phyloP scores from a whole-genome alignment of 37 sponge, comb jelly and placozoan species.

The Theonella swinhoei region DNA sequence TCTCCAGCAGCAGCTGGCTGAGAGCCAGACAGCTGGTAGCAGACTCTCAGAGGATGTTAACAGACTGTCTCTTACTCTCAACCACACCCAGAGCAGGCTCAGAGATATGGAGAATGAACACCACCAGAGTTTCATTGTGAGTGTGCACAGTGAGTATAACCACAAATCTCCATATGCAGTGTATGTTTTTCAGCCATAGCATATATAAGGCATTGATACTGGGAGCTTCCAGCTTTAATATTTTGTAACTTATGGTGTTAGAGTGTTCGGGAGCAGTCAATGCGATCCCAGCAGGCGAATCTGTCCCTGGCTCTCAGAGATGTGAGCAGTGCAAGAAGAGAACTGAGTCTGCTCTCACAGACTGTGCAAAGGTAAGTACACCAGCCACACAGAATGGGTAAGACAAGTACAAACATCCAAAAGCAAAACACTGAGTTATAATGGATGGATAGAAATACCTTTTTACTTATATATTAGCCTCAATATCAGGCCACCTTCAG shows the following conservation, averaged over 20 bases:
- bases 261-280: background rate
- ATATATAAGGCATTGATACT: background rate
- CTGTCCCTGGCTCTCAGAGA: background rate
- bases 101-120: slow-evolving; percentile 36
- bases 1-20: slow-evolving; percentile 55
- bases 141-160: background rate
- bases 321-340: background rate
- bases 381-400: background rate
- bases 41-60: slow-evolving; percentile 50
- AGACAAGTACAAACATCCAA: too few species aligned
- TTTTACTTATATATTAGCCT: too few species aligned
- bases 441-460: too few species aligned
- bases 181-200: background rate
- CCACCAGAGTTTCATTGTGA: slow-evolving; percentile 26
- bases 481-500: too few species aligned
- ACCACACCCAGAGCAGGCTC: slow-evolving; percentile 17
- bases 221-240: background rate
- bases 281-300: background rate
- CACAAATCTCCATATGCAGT: background rate
- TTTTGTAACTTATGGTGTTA: background rate
- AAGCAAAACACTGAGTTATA: too few species aligned
- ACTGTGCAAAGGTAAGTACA: slow-evolving; percentile 19
- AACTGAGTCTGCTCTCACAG: background rate
- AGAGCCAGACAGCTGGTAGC: slow-evolving; percentile 18
- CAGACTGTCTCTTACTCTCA: slow-evolving; percentile 39